These are phyloP conservation scores for Trichonephila clavipes DNA, from an alignment of 1,140 invertebrate genomes.

Conservation along the genomic window DNA sequence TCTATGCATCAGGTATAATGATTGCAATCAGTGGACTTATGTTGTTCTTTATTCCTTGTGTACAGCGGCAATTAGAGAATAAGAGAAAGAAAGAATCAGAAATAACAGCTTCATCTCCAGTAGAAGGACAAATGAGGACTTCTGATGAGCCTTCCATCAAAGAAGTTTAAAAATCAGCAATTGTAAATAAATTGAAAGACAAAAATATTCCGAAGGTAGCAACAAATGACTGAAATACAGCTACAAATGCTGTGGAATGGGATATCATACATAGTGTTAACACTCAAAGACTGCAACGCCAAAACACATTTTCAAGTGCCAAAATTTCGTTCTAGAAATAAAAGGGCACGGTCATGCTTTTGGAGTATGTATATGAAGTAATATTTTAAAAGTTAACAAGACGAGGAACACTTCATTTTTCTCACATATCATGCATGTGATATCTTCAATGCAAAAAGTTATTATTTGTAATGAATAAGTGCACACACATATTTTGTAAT, in stretches of 20 bases:
- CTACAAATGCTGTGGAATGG: not conserved
- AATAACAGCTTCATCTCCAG: not conserved
- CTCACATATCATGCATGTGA: conserved; percentile 25
- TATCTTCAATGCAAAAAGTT: not conserved
- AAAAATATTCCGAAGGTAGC: not conserved
- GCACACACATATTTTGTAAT: conserved; percentile 5
- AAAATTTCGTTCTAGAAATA: conserved; percentile 15
- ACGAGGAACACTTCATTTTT: not conserved
- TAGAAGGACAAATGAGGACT: not conserved
- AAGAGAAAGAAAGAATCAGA: not conserved
- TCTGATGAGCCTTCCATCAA: not conserved
- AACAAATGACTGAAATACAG: not conserved
- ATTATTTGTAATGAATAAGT: not conserved
- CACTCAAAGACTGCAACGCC: not conserved
- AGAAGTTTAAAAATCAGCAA: not conserved
- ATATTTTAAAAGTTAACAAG: not conserved
- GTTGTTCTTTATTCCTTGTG: conserved; percentile 89
- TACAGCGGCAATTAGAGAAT: not conserved
- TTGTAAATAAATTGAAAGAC: too few relatives aligned
- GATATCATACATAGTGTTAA: not conserved
- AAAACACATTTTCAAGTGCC: not conserved
- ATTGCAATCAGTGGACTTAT: conserved; percentile 93
- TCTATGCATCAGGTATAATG: conserved; percentile 89
- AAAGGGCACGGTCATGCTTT: not conserved
- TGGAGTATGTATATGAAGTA: not conserved